Evolutionary conservation across 2,888 invertebrate species (phyloP).

Genomic region (Chydorus sphaericus): DNA sequence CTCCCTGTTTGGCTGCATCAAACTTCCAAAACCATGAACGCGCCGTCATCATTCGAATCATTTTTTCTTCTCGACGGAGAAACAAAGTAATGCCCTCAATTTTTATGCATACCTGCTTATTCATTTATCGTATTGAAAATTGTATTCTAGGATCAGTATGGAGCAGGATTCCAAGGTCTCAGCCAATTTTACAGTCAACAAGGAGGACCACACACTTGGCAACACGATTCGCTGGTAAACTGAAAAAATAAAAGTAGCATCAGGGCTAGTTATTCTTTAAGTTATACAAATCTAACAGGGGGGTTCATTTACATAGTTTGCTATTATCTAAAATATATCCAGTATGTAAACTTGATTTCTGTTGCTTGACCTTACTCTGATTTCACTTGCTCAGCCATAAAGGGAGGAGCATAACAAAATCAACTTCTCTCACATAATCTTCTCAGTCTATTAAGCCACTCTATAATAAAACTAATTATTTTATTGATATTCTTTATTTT

Average conservation of each 20-base stretch:
- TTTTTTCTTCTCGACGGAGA: slow-evolving; percentile 95
- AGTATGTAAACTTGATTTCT: neutral
- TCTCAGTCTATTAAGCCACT: no score
- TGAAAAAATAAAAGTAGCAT: neutral
- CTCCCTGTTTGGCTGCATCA: neutral
- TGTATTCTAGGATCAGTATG: slow-evolving; percentile 62
- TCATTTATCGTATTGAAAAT: slow-evolving; percentile 2
- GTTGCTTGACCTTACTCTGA: neutral
- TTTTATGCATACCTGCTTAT: neutral
- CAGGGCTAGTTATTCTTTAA: no score
- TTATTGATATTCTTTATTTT: slow-evolving; percentile 24
- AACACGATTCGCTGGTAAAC: slow-evolving; percentile 95
- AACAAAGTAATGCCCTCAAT: slow-evolving; percentile 61
- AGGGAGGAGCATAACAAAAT: no score
- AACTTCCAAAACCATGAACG: slow-evolving; percentile 72
- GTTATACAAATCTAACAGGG: no score
- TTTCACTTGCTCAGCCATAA: neutral
- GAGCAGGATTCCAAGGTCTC: slow-evolving; percentile 95
- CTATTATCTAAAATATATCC: no score
- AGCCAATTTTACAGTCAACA: slow-evolving; percentile 95
- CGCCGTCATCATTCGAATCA: slow-evolving; percentile 96
- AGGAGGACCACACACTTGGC: slow-evolving; percentile 97
- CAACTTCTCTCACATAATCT: no score
- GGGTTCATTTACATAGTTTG: no score
- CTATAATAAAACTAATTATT: no score